Evolutionary conservation across 2,888 invertebrate species (phyloP), one percentile per base, ranked within the genome.

Genomic region (Hydroisotoma schaefferi): DNA sequence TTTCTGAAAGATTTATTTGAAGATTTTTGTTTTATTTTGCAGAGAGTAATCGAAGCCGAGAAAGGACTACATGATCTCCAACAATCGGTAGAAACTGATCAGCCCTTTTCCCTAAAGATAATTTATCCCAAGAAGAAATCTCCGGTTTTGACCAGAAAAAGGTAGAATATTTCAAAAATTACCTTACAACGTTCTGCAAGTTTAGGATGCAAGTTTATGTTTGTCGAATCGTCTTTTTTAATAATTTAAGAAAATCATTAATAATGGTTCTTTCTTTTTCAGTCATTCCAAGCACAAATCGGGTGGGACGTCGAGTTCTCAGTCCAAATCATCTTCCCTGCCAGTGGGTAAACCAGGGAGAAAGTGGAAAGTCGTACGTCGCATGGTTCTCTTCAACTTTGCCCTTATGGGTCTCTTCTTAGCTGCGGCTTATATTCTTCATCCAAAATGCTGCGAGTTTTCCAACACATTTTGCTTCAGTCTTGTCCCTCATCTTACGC

Each of bases 381-480:
- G 68, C 40, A 67, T 71, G 51, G 58, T 72, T 25, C 63, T 69
- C 49, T 72, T 72, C 56, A 71, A 72, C 49, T 58, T 72, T 46
- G 69, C 69, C 20, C 60, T 72, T 33, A 69, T 72, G 70, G 70
- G 70, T 22, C 61, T 72, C 25, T 64, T 71, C 47, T 63, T 68
- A 15, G 69, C 67, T 20, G 67, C 67, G 5, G 72, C 72, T 15
- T 71, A 68, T 56, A 68, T 70, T 47, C 62, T 72, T 22, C 65
- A 71, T 23, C 72, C 72, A 28, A 66, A 63, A 51, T 72, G 72
- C 60, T 72, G 72, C 57, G 72, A 72, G 62, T 71, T 60, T 48
- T 58, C 68, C 49, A 72, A 72, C 59, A 69, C 72, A 44, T 72
- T 70, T 61, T 68, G 70, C 51, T 70, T 70, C 63, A 69, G 69